These are phyloP conservation scores for Chroicocephalus ridibundus DNA, from an alignment of 2,113 vertebrate species.

Conservation along the genomic window DNA sequence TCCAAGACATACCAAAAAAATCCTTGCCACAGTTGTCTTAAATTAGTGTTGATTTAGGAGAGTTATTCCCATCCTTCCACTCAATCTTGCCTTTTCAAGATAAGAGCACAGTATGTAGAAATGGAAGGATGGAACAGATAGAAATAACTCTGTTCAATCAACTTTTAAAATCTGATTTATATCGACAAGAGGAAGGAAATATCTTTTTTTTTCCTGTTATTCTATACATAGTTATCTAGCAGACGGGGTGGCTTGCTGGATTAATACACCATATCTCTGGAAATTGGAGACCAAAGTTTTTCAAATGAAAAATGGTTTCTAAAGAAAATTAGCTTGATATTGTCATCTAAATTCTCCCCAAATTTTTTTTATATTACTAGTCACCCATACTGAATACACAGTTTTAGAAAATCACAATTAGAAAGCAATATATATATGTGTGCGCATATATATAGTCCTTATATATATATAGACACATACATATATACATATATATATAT, in stretches of 20 bases:
- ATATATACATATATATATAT: rapidly evolving
- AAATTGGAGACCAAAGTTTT: background rate
- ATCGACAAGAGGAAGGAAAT: background rate
- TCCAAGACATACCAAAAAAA: background rate
- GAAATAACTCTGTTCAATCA: background rate
- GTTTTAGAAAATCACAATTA: background rate
- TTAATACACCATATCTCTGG: background rate
- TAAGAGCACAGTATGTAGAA: background rate
- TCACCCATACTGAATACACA: background rate
- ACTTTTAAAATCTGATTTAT: background rate
- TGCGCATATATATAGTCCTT: no score
- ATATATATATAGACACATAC: background rate
- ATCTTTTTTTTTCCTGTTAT: background rate
- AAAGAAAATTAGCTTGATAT: background rate
- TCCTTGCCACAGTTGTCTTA: background rate
- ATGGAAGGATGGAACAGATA: background rate
- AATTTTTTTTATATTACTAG: background rate
- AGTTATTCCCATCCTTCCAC: background rate
- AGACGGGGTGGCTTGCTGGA: background rate
- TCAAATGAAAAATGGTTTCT: background rate
- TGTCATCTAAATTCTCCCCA: background rate
- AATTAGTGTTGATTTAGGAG: background rate
- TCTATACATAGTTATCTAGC: background rate
- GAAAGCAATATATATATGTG: background rate
- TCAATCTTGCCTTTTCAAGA: background rate